Percentiles rank a stretch among this genome's conserved stretches.
Conservation (phyloP, 2,888 invertebrate genomes). For the Agrotis segetum region DNA sequence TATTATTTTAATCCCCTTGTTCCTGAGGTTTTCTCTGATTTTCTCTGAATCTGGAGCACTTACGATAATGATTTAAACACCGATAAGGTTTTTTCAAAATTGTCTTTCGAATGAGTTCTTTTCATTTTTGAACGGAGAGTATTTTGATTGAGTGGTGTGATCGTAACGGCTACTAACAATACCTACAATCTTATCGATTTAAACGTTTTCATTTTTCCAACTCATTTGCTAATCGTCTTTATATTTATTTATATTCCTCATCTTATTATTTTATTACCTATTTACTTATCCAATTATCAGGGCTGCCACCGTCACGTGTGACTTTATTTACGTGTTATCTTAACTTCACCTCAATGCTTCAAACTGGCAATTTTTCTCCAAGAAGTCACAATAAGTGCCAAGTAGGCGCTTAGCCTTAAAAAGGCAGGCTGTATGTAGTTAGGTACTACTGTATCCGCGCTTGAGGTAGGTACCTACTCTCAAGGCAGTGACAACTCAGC, state of each 20-base stretch:
- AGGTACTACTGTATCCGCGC: too few relatives aligned
- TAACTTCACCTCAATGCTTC: too few relatives aligned
- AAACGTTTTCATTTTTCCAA: constrained; percentile 26
- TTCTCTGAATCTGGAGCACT: constrained; percentile 17
- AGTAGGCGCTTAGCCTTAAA: too few relatives aligned
- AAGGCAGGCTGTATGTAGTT: too few relatives aligned
- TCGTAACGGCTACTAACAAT: constrained; percentile 1
- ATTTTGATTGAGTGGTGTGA: constrained; percentile 10
- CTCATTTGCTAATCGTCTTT: constrained; percentile 27
- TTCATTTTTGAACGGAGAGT: background rate
- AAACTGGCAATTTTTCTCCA: too few relatives aligned
- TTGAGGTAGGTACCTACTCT: too few relatives aligned
- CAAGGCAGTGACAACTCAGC: too few relatives aligned
- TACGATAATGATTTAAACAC: rapidly evolving
- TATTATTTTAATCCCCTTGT: constrained; percentile 58
- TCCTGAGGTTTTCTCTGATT: constrained; percentile 55
- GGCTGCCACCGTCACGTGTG: background rate
- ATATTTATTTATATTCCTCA: background rate
- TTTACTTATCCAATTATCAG: background rate
- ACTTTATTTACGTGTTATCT: too few relatives aligned
- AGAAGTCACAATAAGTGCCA: too few relatives aligned
- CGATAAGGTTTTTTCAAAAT: constrained; percentile 57
- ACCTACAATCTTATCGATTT: constrained; percentile 29
- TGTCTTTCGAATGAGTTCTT: background rate
- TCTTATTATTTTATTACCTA: constrained; percentile 23